These are phyloP conservation scores for Drosophila nigricruria DNA, from an alignment of 2,888 invertebrate genomes.

Conservation along the genomic window DNA sequence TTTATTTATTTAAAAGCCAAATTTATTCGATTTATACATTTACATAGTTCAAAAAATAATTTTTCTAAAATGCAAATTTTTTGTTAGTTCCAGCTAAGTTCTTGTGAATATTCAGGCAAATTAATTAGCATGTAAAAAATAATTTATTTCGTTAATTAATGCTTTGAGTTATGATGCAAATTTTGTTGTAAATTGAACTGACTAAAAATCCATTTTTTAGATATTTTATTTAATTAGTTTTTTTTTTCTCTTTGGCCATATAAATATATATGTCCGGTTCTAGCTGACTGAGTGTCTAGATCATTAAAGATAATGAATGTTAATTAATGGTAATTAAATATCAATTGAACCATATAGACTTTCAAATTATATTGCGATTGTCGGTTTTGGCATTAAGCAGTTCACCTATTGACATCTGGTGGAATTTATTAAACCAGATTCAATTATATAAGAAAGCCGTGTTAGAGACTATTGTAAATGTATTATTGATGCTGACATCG, in stretches of 20 bases:
- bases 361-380: conserved; percentile 1
- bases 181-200: not conserved
- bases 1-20: too few species aligned
- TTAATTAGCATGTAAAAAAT: not conserved
- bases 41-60: too few species aligned
- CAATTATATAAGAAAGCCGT: too few species aligned
- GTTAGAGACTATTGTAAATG: conserved; percentile 7
- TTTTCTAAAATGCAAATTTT: conserved; percentile 4
- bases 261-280: not conserved
- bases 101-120: not conserved
- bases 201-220: not conserved
- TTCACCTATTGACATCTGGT: not conserved
- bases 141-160: not conserved
- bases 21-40: too few species aligned
- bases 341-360: not conserved
- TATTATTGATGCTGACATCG: not conserved
- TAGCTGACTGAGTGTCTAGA: conserved; percentile 4
- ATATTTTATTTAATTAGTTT: not conserved
- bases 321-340: conserved; percentile 19
- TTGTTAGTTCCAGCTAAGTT: not conserved
- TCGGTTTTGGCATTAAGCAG: not conserved
- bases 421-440: not conserved
- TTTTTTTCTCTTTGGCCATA: not conserved
- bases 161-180: conserved; percentile 1
- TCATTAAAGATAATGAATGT: conserved; percentile 1